Conservation (phyloP, 1,140 invertebrate species). For the Drosophila ironensis region DNA sequence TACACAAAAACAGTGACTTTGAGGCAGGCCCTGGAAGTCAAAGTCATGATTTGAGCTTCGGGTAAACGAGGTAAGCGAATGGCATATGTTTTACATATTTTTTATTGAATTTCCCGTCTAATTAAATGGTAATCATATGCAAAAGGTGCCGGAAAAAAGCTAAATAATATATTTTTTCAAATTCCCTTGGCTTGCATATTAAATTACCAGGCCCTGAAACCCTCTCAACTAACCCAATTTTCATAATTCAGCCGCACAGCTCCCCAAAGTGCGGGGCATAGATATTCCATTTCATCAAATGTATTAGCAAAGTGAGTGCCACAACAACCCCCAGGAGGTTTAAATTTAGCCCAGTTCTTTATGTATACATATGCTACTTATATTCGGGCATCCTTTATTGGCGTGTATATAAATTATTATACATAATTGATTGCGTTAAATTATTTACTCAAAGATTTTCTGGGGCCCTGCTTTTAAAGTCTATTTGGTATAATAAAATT, state of each 20-base stretch:
- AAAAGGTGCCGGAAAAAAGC: not conserved
- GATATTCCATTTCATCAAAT: slow-evolving; percentile 40
- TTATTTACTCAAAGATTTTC: slow-evolving; percentile 64
- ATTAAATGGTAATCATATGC: not conserved
- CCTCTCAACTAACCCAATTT: slow-evolving; percentile 19
- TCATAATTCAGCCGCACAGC: slow-evolving; percentile 29
- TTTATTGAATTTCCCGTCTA: not conserved
- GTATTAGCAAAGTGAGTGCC: slow-evolving; percentile 25
- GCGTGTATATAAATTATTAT: slow-evolving; percentile 51
- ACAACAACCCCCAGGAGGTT: slow-evolving; percentile 24
- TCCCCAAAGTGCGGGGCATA: slow-evolving; percentile 24
- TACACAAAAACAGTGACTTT: slow-evolving; percentile 39
- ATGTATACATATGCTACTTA: slow-evolving; percentile 10
- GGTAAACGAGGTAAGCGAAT: slow-evolving; percentile 49
- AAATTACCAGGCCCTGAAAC: not conserved
- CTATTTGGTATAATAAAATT: slow-evolving; percentile 65
- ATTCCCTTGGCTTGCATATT: not conserved
- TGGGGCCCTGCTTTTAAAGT: slow-evolving; percentile 37
- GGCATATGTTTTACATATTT: not conserved
- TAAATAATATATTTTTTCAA: no score
- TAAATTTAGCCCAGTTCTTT: slow-evolving; percentile 29
- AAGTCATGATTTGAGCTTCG: slow-evolving; percentile 66
- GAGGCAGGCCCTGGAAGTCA: slow-evolving; percentile 27
- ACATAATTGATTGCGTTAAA: slow-evolving; percentile 73
- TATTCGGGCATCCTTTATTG: not conserved